Base-by-base conservation (phyloP, 2,797 vertebrate genomes). In the Hyperoplus lanceolatus region DNA sequence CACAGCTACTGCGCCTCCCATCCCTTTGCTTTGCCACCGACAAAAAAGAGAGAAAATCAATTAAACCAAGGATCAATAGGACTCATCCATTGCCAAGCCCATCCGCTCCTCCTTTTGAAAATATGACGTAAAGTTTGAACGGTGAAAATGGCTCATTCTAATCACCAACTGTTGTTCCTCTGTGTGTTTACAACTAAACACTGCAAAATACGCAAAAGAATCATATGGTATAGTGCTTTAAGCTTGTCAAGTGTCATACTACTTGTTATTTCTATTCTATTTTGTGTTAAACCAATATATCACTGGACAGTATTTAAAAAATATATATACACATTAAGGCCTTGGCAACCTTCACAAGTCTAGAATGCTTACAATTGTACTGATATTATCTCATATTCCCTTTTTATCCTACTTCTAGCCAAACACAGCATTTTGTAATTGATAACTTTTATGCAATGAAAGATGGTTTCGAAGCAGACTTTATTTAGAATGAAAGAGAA, bases 1-100 rank as follows among this genome's bases (percentile, higher is more conserved):
- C 77, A 79, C 81, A 82, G 84, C 85, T 87, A 69, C 85, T 14
- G 72, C 82, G 36, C 84, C 81, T 89, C 79, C 81, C 80, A 84
- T 82, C 90, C 70, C 81, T 80, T 90, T 85, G 83, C 88, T 86
- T 87, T 84, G 82, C 81, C 74, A 55, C 83, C 67, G 84, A 92
- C 79, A 77, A 84, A 90, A 90, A 85, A 85, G 70, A 78, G 80
- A 86, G 80, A 83, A 89, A 94, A 93, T 93, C 91, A 93, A 94
- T 94, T 80, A 88, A 90, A 89, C 81, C 77, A 62, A 77, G 80
- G 89, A 93, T 93, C 90, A 90, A 92, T 93, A 85, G 54, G 60
- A 87, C 84, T 90, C 85, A 80, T 87, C 75, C 79, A 85, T 73
- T 80, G 77, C 83, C 73, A 76, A 85, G 80, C 76, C 88, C 70